Conservation (phyloP, 2,113 vertebrate species). For the Glareola pratincola region DNA sequence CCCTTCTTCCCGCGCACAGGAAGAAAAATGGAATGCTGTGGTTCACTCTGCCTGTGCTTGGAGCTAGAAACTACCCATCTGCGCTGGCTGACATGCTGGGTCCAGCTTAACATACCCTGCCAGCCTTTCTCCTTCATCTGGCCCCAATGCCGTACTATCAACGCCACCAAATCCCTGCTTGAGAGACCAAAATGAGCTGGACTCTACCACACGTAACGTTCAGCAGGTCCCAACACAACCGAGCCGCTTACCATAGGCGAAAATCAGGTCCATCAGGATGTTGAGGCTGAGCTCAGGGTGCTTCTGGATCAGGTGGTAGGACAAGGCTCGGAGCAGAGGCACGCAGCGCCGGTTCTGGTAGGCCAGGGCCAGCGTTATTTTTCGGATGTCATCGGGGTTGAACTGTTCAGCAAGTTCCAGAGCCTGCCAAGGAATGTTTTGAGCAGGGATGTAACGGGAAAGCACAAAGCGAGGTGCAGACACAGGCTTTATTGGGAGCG, state of each 20-base stretch:
- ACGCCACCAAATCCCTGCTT: accelerated
- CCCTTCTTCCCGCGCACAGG: not conserved
- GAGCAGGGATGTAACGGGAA: too few species aligned
- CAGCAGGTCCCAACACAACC: accelerated
- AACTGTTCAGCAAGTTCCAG: conserved; percentile 87
- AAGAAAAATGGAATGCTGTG: not conserved
- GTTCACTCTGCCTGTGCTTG: not conserved
- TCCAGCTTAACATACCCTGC: not conserved
- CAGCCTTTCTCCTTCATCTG: not conserved
- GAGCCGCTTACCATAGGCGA: conserved; percentile 78
- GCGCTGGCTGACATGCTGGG: not conserved
- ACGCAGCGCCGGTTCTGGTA: conserved; percentile 78
- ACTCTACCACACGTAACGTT: not conserved
- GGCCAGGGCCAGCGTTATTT: conserved; percentile 74
- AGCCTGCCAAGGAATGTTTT: conserved; percentile 67
- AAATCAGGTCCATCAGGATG: conserved; percentile 81
- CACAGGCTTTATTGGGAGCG: accelerated
- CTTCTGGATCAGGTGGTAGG: conserved; percentile 88
- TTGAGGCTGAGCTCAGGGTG: conserved; percentile 71
- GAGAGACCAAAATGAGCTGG: too few species aligned
- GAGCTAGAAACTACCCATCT: not conserved
- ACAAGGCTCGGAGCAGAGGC: conserved; percentile 85
- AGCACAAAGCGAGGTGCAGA: not conserved
- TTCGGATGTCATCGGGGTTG: conserved; percentile 79
- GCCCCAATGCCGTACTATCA: accelerated